Evolutionary conservation across 2,888 invertebrate species (phyloP).

Genomic region (Scrobipalpa atriplicella): DNA sequence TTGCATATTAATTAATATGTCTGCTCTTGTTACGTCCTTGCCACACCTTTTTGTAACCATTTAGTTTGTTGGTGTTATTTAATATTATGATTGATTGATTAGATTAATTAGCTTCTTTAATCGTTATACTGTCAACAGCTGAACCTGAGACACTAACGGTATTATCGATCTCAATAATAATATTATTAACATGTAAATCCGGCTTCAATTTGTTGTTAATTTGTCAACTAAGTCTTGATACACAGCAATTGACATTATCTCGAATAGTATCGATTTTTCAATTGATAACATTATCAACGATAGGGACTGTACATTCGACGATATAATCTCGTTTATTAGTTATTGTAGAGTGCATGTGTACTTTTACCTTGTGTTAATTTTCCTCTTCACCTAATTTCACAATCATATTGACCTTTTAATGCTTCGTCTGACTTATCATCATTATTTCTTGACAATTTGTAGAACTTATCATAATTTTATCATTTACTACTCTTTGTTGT

Average conservation of each 20-base stretch:
- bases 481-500: neutral
- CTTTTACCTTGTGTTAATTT: conserved; percentile 11
- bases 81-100: conserved; percentile 16
- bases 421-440: neutral
- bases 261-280: conserved; percentile 22
- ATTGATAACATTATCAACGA: conserved; percentile 18
- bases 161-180: conserved; percentile 25
- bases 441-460: neutral
- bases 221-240: conserved; percentile 19
- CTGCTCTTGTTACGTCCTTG: conserved; percentile 14
- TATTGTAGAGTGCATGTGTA: neutral
- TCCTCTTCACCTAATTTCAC: neutral
- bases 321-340: conserved; percentile 3
- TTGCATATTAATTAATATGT: conserved; percentile 22
- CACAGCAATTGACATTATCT: conserved; percentile 22
- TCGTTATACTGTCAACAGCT: conserved; percentile 3
- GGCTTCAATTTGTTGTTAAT: conserved; percentile 18
- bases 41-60: conserved; percentile 13
- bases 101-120: conserved; percentile 1
- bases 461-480: neutral
- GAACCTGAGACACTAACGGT: conserved; percentile 9
- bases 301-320: neutral
- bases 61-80: neutral
- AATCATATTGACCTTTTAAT: neutral
- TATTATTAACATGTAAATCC: conserved; percentile 26